Base-by-base conservation (phyloP, 1,140 invertebrate genomes). In the Drosophila persimilis region DNA sequence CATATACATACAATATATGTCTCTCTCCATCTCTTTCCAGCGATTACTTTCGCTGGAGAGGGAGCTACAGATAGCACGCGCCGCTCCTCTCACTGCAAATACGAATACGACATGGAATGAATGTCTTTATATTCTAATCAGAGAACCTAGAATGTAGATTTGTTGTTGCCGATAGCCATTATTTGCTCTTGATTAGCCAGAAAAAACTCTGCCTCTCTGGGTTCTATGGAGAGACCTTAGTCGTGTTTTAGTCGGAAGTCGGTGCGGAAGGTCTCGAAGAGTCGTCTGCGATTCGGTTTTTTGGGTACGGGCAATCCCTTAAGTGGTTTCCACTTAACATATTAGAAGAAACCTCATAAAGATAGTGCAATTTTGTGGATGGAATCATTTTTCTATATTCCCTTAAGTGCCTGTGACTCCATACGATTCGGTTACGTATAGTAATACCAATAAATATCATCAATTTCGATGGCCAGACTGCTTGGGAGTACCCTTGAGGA, bases 111-210 rank as follows among this genome's bases (percentile, higher is more conserved):
- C 35, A 5, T 39, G 35, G 35, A 13, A 39, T 13, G 35, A 48
- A 26, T 52, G 45, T 57, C 73, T 80, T 71, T 65, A 78, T 74
- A 86, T 85, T 85, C 81, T 85, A 86, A 86, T 86, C 81, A 88
- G 81, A 39, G 35, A 39, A 13, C 13, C 11, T 39, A 39, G 35
- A 26, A 44, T 67, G 62, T 63, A 79, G 56, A 85, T 62, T 84
- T 84, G 52, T 76, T 69, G 64, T 69, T 69, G 67, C 29, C 80
- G 81, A 73, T 80, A 86, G 81, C 81, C 81, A 80, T 50, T 86
- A 81, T 81, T 86, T 86, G 65, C 61, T 46, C 59, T 77, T 81
- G 81, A 85, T 86, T 85, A 81, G 83, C 76, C 45, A 62, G 65
- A 69, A 61, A 35, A 39, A 39, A 3, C 35, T 5, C 35, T 39